Conservation (phyloP, 2,888 invertebrate genomes). For the Tanypteryx hageni region DNA sequence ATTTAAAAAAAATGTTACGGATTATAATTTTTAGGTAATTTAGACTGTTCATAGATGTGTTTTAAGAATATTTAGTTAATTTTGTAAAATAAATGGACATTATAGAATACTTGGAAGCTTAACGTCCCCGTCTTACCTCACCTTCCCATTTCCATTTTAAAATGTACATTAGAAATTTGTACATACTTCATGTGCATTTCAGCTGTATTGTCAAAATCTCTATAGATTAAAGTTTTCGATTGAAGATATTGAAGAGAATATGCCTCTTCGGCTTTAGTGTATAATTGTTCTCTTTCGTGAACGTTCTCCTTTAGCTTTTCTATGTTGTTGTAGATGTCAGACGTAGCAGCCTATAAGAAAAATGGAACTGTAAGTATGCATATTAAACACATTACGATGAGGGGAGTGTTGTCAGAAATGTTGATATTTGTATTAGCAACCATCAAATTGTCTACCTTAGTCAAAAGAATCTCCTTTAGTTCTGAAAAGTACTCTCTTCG, state of each 20-base stretch:
- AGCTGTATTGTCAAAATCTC: neutral
- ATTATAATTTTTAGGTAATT: too few species aligned
- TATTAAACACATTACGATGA: neutral
- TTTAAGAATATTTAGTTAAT: too few species aligned
- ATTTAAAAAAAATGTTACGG: too few species aligned
- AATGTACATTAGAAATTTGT: neutral
- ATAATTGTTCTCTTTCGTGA: neutral
- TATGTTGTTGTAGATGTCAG: neutral
- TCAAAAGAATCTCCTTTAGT: conserved; percentile 77
- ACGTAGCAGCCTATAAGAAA: neutral
- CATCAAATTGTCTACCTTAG: conserved; percentile 76
- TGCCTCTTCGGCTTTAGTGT: neutral
- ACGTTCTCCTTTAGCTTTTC: neutral
- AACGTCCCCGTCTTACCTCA: too few species aligned
- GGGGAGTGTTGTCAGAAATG: conserved; percentile 70
- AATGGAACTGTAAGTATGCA: neutral
- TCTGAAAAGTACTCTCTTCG: conserved; percentile 79
- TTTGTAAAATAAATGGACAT: too few species aligned
- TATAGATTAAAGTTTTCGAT: neutral
- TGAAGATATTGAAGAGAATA: neutral
- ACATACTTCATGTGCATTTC: conserved; percentile 18
- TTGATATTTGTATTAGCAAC: conserved; percentile 77
- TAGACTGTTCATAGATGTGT: too few species aligned
- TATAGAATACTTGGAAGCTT: too few species aligned
- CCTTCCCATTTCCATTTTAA: too few species aligned